Evolutionary conservation across 92 coral and sea anemone genomes (phyloP), one percentile per base, ranked within the genome.

Genomic region (Zoanthus solanderi): DNA sequence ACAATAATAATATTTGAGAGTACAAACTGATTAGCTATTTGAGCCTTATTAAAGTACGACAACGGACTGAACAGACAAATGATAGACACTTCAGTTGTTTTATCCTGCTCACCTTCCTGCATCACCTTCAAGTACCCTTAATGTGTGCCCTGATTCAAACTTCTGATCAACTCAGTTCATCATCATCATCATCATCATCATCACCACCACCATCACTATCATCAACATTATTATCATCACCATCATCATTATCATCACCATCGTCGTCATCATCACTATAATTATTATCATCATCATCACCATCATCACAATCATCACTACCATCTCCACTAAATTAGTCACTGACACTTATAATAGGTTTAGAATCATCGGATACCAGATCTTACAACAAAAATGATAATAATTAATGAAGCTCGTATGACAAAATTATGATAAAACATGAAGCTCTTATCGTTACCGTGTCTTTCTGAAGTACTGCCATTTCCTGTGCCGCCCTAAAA

Each of bases 401-500:
- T 54, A 10, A 54, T 10, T 54, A 9, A 54, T 15, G 15, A 3
- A 54, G 3, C 11, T 54, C 11, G 2, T 54, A 9, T 6, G 60
- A 37, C 2, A 37, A 37, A 37, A 37, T 6, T 54, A 54, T 54
- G 15, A 15, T 9, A 15, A 10, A 54, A 9, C 60, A 54, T 6
- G 11, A 54, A 10, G 60, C 15, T 54, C 3, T 10, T 52, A 34
- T 54, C 37, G 46, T 50, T 87, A 92, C 98, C 90, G 76, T 80
- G 29, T 95, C 98, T 28, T 71, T 76, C 78, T 93, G 94, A 29
- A 93, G 78, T 67, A 68, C 84, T 3, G 98, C 98, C 98, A 95
- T 95, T 75, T 95, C 95, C 34, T 93, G 92, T 5, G 98, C 98
- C 11, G 98, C 96, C 87, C 98, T 95, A 66, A 12, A 87, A 73